A percentile compares a stretch with the other conserved stretches of the same genome.
phyloP scores from a whole-genome alignment of 2,888 invertebrate species.

The Operophtera brumata region DNA sequence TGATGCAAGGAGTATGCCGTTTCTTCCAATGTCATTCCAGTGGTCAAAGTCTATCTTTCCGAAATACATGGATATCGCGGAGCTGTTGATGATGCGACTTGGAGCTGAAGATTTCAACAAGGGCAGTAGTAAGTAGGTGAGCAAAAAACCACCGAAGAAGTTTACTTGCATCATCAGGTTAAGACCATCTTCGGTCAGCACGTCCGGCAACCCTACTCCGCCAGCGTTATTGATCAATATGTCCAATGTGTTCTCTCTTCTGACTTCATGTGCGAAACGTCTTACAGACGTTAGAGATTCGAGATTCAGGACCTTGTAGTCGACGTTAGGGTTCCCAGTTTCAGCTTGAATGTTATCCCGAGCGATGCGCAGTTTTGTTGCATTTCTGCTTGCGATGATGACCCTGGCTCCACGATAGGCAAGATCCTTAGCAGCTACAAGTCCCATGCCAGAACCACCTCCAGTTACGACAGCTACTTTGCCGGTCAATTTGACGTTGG shows the following conservation, averaged over 20 bases:
- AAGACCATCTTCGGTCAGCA: conserved; percentile 82
- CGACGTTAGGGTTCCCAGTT: conserved; percentile 85
- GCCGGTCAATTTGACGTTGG: conserved; percentile 51
- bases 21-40: conserved; percentile 62
- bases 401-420: conserved; percentile 85
- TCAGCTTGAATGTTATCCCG: conserved; percentile 84
- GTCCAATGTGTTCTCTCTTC: conserved; percentile 75
- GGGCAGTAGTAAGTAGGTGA: conserved; percentile 83
- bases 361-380: conserved; percentile 83
- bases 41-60: conserved; percentile 65
- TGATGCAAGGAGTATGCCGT: conserved; percentile 47
- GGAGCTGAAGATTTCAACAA: conserved; percentile 76
- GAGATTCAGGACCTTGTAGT: conserved; percentile 78
- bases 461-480: conserved; percentile 88
- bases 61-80: conserved; percentile 79
- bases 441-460: conserved; percentile 90
- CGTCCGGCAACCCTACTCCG: conserved; percentile 59
- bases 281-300: conserved; percentile 75
- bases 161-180: conserved; percentile 85
- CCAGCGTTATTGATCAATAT: conserved; percentile 85
- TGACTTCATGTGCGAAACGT: conserved; percentile 82
- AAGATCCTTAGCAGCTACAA: conserved; percentile 85
- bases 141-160: conserved; percentile 85
- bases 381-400: conserved; percentile 83
- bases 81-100: conserved; percentile 83